Base-by-base conservation (phyloP, 2,888 invertebrate genomes). In the Lithophane semibrunnea region DNA sequence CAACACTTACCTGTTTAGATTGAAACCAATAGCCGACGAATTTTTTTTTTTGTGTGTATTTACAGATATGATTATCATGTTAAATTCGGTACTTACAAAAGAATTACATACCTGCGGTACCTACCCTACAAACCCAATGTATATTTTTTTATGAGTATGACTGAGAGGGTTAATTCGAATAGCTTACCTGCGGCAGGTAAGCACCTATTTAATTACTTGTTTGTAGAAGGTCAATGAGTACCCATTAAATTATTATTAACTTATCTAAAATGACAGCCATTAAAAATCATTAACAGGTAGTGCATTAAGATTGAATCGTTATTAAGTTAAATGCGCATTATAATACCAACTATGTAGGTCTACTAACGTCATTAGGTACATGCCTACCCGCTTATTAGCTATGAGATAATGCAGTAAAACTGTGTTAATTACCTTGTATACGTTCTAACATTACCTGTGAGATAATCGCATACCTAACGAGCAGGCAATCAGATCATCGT, bases 371-470 rank as follows among this genome's bases (percentile, higher is more conserved):
- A 84, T 85, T 77, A 75, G 9, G 49, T 61, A 73, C 58, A 69
- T 69, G 42, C 71, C 52, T 70, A 70, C 21, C 71, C 66, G 75
- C 61, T 80, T 77, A 84, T 69, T 77, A 85, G 64, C 54, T 58
- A 67, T 66, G 86, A 81, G 77, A 80, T 83, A 82, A 84, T 78
- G 65, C 63, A 75, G 66, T 75, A 86, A 89, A 91, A 90, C 84
- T 90, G 88, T 91, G 91, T 87, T 90, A 91, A 91, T 91, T 88
- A 88, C 78, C 56, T 87, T 81, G 76, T 84, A 79, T 87, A 78
- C 66, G 79, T 86, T 84, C 80, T 82, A 72, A 80, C 82, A 84
- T 87, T 86, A 84, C 84, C 83, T 78, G 83, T 89, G 86, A 88
- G 81, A 88, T 90, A 88, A 88, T 87, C 79, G 85, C 83, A 84